These are phyloP conservation scores for Pomacea canaliculata DNA, from an alignment of 2,888 invertebrate species.

Conservation along the genomic window DNA sequence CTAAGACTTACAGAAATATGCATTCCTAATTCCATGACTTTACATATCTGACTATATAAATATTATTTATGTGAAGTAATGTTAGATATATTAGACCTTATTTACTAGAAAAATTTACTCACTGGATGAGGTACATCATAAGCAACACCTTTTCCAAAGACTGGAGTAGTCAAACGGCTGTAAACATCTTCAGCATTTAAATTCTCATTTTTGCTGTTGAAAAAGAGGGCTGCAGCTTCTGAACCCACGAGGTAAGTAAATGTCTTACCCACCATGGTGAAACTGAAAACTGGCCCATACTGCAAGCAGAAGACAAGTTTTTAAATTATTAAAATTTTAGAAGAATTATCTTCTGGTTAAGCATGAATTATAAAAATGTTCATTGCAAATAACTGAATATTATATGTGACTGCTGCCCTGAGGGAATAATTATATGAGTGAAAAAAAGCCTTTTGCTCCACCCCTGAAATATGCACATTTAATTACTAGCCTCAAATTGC, in stretches of 20 bases:
- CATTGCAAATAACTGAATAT: no score
- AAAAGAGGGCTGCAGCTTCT: slow-evolving; percentile 55
- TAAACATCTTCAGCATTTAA: slow-evolving; percentile 66
- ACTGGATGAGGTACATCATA: slow-evolving; percentile 62
- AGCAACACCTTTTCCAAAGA: slow-evolving; percentile 64
- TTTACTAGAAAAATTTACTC: slow-evolving; percentile 21
- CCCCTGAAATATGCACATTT: no score
- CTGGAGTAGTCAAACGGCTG: slow-evolving; percentile 58
- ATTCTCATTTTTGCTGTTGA: slow-evolving; percentile 64
- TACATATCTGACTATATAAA: no score
- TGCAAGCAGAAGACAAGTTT: slow-evolving; percentile 32
- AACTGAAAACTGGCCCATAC: slow-evolving; percentile 66
- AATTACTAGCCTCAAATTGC: no score
- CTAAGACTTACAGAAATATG: no score
- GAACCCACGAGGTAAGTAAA: slow-evolving; percentile 63
- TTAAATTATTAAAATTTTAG: neutral
- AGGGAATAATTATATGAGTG: no score
- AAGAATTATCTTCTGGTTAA: neutral
- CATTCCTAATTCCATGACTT: no score
- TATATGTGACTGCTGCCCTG: no score
- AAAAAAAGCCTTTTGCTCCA: no score
- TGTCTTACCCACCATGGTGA: slow-evolving; percentile 64
- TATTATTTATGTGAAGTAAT: no score
- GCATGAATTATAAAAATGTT: no score
- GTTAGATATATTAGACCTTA: no score